Evolutionary conservation across 2,113 vertebrate genomes (phyloP).

Genomic region (Tor tambroides): DNA sequence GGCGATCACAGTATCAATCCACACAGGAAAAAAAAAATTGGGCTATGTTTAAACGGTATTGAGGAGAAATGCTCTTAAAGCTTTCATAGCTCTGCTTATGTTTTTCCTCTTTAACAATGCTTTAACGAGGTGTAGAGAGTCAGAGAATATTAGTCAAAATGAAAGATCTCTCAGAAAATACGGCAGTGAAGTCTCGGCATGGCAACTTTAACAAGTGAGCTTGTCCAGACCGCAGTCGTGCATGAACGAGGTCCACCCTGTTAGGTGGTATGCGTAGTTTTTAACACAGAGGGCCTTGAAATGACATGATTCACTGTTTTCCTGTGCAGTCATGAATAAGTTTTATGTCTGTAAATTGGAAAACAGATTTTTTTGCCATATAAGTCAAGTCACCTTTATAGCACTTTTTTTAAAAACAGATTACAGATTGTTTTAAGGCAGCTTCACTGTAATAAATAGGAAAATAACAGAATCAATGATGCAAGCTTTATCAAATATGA

Average conservation of each 20-base stretch:
- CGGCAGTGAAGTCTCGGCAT: constrained; percentile 29
- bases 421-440: not conserved
- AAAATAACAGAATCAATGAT: not conserved
- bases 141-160: constrained; percentile 26
- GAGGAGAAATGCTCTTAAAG: constrained; percentile 44
- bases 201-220: constrained; percentile 55
- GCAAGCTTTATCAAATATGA: not conserved
- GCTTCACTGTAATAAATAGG: not conserved
- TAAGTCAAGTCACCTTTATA: not conserved
- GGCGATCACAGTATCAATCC: constrained; percentile 15
- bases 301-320: constrained; percentile 6
- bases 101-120: constrained; percentile 27
- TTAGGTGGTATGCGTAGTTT: not conserved
- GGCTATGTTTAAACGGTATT: not conserved
- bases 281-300: constrained; percentile 5
- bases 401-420: not conserved
- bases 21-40: not conserved
- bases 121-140: constrained; percentile 48
- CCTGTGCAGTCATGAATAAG: constrained; percentile 15
- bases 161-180: constrained; percentile 43
- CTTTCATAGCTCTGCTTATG: constrained; percentile 15
- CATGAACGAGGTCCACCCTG: not conserved
- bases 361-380: constrained; percentile 28
- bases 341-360: constrained; percentile 37
- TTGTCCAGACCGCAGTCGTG: constrained; percentile 40